Percentiles rank a stretch among this genome's conserved stretches.
Conservation (phyloP, 2,888 invertebrate genomes). For the Erebia palarica region DNA sequence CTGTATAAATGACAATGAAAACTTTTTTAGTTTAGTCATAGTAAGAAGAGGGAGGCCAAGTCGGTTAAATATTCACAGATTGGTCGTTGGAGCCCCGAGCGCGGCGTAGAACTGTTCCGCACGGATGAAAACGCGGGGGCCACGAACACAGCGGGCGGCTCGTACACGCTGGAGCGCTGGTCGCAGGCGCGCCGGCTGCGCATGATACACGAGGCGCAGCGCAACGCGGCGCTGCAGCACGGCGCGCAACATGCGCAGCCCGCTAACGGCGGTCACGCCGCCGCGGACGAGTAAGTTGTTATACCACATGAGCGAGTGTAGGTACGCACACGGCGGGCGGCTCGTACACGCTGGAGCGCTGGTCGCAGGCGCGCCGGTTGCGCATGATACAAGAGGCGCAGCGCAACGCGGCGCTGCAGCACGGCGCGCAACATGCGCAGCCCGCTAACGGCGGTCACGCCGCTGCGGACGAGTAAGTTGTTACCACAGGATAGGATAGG, state of each 20-base stretch:
- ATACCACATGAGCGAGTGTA: neutral
- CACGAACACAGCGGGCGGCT: constrained; percentile 57
- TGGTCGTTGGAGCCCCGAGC: constrained; percentile 70
- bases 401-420: constrained; percentile 55
- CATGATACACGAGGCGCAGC: constrained; percentile 75
- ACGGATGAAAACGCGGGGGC: constrained; percentile 56
- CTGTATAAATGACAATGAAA: too few species aligned
- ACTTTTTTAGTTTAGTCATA: too few species aligned
- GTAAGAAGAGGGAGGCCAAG: too few species aligned
- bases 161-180: constrained; percentile 76
- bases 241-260: constrained; percentile 12
- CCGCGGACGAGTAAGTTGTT: constrained; percentile 29
- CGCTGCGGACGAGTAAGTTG: constrained; percentile 27
- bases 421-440: constrained; percentile 9
- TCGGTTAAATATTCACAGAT: constrained; percentile 49
- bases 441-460: constrained; percentile 44
- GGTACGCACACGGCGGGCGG: constrained; percentile 48
- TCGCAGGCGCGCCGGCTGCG: constrained; percentile 73
- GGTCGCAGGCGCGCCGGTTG: constrained; percentile 73
- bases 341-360: constrained; percentile 74
- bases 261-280: constrained; percentile 44
- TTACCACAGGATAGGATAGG: too few species aligned
- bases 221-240: constrained; percentile 52
- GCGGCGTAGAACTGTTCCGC: constrained; percentile 69
- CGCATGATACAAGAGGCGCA: constrained; percentile 77